phyloP scores from a whole-genome alignment of 2,888 invertebrate genomes.

The Drosophila hamatofila region DNA sequence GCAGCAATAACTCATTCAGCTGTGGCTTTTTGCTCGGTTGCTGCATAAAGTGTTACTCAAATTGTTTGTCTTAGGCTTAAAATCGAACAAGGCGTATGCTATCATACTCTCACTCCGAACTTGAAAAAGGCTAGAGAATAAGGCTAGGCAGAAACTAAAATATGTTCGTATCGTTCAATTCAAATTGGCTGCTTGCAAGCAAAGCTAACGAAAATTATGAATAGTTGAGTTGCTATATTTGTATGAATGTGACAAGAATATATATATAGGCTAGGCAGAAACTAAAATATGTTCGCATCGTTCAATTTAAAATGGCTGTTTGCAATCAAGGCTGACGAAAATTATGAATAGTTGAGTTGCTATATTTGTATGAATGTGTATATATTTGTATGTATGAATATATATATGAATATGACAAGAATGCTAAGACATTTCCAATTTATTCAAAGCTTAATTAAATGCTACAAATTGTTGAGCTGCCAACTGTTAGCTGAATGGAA shows the following conservation, averaged over 20 bases:
- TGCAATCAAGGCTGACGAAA: no score
- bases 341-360: no score
- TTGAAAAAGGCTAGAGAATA: background rate
- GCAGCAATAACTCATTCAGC: slow-evolving; percentile 21
- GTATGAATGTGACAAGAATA: no score
- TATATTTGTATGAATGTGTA: no score
- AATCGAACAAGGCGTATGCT: no score
- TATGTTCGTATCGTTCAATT: background rate
- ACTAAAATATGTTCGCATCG: no score
- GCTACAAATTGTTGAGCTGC: background rate
- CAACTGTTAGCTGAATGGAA: background rate
- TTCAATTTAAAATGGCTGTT: no score
- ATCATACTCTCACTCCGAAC: background rate
- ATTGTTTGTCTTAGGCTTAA: slow-evolving; percentile 21
- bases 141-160: background rate
- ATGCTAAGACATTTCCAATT: background rate
- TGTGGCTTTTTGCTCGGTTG: slow-evolving; percentile 27
- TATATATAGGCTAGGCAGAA: no score
- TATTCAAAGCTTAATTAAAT: background rate
- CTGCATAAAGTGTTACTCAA: slow-evolving; percentile 11
- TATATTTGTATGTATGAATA: no score
- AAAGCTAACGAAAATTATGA: background rate
- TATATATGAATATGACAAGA: background rate
- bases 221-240: no score
- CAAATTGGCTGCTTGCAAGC: background rate